Evolutionary conservation across 2,888 invertebrate species (phyloP), one percentile per base, ranked within the genome.

Genomic region (Stenichneumon culpator): DNA sequence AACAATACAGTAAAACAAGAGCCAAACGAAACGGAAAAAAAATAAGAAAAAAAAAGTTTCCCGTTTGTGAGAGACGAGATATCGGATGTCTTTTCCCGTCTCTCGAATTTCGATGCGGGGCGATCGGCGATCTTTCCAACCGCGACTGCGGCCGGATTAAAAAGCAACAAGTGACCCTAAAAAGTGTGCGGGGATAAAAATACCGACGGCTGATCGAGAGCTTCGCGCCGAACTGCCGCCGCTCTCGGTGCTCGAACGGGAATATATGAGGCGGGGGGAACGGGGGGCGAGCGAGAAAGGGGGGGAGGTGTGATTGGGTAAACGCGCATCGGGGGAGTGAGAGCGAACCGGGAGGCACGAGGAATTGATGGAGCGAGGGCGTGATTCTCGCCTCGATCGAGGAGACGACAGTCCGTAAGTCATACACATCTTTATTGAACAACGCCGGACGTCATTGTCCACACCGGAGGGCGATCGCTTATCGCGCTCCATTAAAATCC

Each of bases 101-200:
- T 85, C 82, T 82, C 57, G 79, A 79, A 75, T 79, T 28, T 63
- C 22, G 63, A 22, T 54, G 60, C 70, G 79, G 79, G 78, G 80
- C 84, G 39, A 81, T 84, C 83, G 79, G 86, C 86, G 83, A 85
- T 80, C 86, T 84, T 83, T 84, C 77, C 81, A 82, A 87, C 86
- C 88, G 81, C 87, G 77, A 86, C 83, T 87, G 90, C 89, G 90
- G 89, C 89, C 70, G 91, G 92, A 92, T 92, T 92, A 92, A 92
- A 93, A 91, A 92, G 94, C 93, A 93, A 94, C 93, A 93, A 93
- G 93, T 93, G 93, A 93, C 92, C 91, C 93, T 91, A 93, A 94
- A 93, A 93, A 92, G 90, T 89, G 90, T 87, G 90, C 79, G 86
- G 89, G 90, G 89, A 91, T 92, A 92, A 93, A 93, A 93, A 93